Evolutionary conservation across 2,888 invertebrate genomes (phyloP).

Genomic region (Nymphalis urticae): DNA sequence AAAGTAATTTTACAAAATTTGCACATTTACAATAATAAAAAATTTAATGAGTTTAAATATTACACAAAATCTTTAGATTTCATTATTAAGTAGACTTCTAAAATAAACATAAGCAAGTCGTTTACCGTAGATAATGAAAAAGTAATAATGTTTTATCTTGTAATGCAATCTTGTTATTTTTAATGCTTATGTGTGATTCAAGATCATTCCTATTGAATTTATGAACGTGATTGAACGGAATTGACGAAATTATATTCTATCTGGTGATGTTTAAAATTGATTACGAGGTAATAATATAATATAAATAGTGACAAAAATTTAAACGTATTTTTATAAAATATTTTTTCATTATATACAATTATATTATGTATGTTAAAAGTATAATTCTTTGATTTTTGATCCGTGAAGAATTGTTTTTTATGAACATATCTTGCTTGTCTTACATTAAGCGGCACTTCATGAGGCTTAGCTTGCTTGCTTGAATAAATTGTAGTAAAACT

Average conservation of each 20-base stretch:
- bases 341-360: neutral
- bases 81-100: neutral
- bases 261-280: slow-evolving; percentile 1
- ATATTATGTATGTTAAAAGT: neutral
- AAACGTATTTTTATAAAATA: slow-evolving; percentile 15
- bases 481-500: too few relatives aligned
- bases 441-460: too few relatives aligned
- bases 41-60: neutral
- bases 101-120: too few relatives aligned
- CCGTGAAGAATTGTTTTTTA: neutral
- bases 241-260: slow-evolving; percentile 15
- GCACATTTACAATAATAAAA: neutral
- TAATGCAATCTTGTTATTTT: neutral
- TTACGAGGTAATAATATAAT: neutral
- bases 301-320: neutral
- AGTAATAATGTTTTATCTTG: too few relatives aligned
- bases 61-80: neutral
- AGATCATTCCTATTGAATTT: slow-evolving; percentile 24
- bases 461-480: too few relatives aligned
- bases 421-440: neutral
- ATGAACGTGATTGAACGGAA: slow-evolving; percentile 29
- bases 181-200: neutral
- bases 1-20: neutral
- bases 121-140: too few relatives aligned
- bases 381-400: neutral